Percentiles rank a stretch among this genome's conserved stretches.
Evolutionary conservation across 1,140 invertebrate species (phyloP).

Genomic region (Ostrea denselamellosa): DNA sequence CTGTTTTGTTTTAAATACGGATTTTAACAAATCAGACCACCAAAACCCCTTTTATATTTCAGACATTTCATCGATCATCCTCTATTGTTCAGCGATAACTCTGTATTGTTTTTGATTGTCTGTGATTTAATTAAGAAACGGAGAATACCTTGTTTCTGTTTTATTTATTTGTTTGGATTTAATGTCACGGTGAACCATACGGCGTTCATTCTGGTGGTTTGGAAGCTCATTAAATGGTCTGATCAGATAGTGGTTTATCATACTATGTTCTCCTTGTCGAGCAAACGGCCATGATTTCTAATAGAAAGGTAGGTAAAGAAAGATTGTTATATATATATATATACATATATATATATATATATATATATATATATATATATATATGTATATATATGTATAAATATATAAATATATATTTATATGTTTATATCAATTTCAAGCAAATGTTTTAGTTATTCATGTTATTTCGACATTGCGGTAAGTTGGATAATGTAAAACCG

Average conservation of each 20-base stretch:
- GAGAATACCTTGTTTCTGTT: neutral
- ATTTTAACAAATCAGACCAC: neutral
- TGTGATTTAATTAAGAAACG: neutral
- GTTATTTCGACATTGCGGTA: too few relatives aligned
- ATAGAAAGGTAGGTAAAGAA: neutral
- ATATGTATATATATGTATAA: too few relatives aligned
- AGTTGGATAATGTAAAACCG: too few relatives aligned
- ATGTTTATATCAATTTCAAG: too few relatives aligned
- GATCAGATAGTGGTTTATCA: neutral
- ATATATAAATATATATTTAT: too few relatives aligned
- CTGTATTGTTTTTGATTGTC: neutral
- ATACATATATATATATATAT: too few relatives aligned
- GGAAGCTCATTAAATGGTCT: neutral
- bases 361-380: too few relatives aligned
- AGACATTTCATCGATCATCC: neutral
- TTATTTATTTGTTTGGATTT: conserved; percentile 18
- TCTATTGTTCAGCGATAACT: neutral
- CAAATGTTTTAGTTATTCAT: too few relatives aligned
- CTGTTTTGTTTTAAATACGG: conserved; percentile 21
- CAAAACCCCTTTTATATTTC: neutral
- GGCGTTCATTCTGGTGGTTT: neutral
- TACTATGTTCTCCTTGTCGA: neutral
- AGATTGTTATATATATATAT: too few relatives aligned
- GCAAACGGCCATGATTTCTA: neutral
- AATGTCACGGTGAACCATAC: neutral